Evolutionary conservation across 2,797 vertebrate genomes (phyloP).

Genomic region (Darevskia mixta): DNA sequence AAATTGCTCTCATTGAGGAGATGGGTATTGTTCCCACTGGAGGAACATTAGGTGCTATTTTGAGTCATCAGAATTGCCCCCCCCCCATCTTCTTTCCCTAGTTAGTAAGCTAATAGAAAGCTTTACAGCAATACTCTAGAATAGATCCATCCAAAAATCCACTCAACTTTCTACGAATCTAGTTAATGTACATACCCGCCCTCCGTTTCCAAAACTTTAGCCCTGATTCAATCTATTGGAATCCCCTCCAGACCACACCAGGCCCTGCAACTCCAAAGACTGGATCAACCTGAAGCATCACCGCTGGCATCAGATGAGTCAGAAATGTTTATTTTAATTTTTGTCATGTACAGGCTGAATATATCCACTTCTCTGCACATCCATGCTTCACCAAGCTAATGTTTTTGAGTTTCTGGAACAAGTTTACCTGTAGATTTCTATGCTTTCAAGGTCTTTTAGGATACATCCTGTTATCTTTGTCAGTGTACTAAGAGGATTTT

Average conservation of each 20-base stretch:
- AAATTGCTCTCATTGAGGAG: too few relatives aligned
- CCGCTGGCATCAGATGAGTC: not conserved
- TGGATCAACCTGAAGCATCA: not conserved
- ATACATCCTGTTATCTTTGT: slow-evolving; percentile 61
- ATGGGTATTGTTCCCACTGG: not conserved
- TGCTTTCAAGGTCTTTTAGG: slow-evolving; percentile 30
- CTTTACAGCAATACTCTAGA: not conserved
- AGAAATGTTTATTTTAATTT: not conserved
- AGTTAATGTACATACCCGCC: not conserved
- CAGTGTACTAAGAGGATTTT: slow-evolving; percentile 42
- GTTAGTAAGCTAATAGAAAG: not conserved
- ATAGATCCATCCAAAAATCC: not conserved
- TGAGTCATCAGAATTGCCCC: not conserved
- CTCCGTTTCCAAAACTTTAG: not conserved
- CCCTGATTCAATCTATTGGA: not conserved
- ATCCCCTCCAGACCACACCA: not conserved
- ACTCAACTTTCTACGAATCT: not conserved
- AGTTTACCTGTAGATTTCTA: slow-evolving; percentile 33
- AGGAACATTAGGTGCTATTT: not conserved
- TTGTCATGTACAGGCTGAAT: slow-evolving; percentile 30
- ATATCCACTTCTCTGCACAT: slow-evolving; percentile 9
- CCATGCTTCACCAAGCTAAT: not conserved
- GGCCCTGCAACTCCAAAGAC: not conserved
- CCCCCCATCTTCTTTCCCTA: not conserved
- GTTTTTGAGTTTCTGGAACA: slow-evolving; percentile 17